Percentiles rank a stretch among this genome's conserved stretches.
Evolutionary conservation across 1,140 invertebrate genomes (phyloP).

Genomic region (Drosophila watanabei): DNA sequence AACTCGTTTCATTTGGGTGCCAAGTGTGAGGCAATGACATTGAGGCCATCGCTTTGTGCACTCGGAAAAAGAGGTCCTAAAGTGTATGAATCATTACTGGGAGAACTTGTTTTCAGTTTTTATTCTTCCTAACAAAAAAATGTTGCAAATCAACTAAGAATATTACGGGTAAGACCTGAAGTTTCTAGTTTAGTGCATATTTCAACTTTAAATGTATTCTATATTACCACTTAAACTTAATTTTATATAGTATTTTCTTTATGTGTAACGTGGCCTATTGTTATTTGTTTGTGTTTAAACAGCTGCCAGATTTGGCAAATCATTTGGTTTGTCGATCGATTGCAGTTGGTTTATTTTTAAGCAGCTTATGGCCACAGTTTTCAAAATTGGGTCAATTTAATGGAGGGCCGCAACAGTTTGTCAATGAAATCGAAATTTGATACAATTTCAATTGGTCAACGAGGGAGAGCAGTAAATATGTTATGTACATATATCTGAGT

Average conservation of each 20-base stretch:
- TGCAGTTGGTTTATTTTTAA: constrained; percentile 55
- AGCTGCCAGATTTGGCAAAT: constrained; percentile 54
- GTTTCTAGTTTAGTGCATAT: background rate
- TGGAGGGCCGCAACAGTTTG: constrained; percentile 56
- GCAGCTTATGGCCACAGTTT: constrained; percentile 62
- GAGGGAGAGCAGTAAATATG: background rate
- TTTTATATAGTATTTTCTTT: background rate
- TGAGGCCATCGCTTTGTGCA: constrained; percentile 45
- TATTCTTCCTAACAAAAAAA: background rate
- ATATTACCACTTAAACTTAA: too few relatives aligned
- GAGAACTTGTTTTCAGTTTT: constrained; percentile 7
- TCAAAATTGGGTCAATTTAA: constrained; percentile 71
- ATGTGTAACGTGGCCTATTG: constrained; percentile 5
- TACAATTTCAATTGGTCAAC: constrained; percentile 59
- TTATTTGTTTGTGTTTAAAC: constrained; percentile 36
- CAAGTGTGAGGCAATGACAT: constrained; percentile 61
- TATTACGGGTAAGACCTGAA: background rate
- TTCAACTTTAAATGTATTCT: too few relatives aligned
- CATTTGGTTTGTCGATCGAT: constrained; percentile 43
- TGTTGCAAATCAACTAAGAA: background rate
- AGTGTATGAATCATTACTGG: background rate
- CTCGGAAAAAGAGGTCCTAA: constrained; percentile 22
- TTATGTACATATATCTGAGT: background rate
- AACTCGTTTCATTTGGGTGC: constrained; percentile 50
- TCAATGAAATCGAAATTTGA: constrained; percentile 72